phyloP scores from a whole-genome alignment of 2,797 vertebrate species.

The Holocentrus rufus region DNA sequence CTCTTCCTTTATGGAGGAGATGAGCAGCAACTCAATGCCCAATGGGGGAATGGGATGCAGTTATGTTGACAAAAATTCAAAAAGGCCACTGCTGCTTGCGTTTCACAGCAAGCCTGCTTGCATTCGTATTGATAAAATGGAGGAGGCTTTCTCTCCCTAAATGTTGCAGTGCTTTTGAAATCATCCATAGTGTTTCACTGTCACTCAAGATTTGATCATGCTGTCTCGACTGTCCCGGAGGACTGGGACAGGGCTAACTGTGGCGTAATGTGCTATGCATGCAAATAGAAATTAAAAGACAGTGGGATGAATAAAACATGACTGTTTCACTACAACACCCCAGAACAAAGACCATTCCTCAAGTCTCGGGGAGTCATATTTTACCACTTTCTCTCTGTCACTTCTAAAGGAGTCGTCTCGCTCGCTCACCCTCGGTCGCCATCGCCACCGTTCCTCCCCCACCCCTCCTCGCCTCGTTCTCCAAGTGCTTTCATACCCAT shows the following conservation, averaged over 20 bases:
- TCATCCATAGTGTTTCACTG: conserved; percentile 39
- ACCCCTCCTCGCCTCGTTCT: conserved; percentile 32
- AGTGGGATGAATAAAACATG: conserved; percentile 58
- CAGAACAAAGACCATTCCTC: conserved; percentile 28
- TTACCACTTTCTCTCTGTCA: conserved; percentile 28
- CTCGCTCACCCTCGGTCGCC: conserved; percentile 26
- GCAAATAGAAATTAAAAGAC: conserved; percentile 63
- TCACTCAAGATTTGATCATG: conserved; percentile 58
- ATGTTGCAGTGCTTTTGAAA: conserved; percentile 49
- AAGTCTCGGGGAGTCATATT: conserved; percentile 30
- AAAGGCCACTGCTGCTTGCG: conserved; percentile 29
- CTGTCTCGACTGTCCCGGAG: conserved; percentile 41
- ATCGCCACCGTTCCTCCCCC: conserved; percentile 20
- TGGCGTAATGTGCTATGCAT: conserved; percentile 50
- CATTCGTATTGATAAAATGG: conserved; percentile 66
- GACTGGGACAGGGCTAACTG: conserved; percentile 31
- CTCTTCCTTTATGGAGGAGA: conserved; percentile 76
- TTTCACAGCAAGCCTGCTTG: conserved; percentile 51
- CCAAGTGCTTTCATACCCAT: conserved; percentile 63
- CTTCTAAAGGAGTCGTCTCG: conserved; percentile 50
- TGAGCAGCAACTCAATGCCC: conserved; percentile 65
- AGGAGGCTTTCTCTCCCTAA: conserved; percentile 34
- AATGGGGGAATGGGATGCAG: conserved; percentile 66
- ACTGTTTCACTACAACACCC: conserved; percentile 25
- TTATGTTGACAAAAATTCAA: conserved; percentile 66